Evolutionary conservation across 2,888 invertebrate species (phyloP).

Genomic region (Tricholauxania praeusta): DNA sequence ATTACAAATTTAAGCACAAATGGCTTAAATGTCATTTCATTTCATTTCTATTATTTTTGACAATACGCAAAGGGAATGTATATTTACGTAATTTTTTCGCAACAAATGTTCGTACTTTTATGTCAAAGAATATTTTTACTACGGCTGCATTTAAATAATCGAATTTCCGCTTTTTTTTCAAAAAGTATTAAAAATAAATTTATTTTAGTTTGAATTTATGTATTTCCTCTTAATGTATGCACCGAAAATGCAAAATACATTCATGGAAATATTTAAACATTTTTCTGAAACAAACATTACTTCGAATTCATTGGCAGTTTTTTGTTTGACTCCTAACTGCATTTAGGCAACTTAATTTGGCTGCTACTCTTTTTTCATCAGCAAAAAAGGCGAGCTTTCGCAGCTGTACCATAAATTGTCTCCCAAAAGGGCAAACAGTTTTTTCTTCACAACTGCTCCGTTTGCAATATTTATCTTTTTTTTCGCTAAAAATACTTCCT

Average conservation of each 20-base stretch:
- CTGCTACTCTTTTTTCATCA: neutral
- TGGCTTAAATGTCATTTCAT: neutral
- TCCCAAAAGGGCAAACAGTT: constrained; percentile 37
- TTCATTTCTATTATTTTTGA: neutral
- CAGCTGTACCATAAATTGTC: constrained; percentile 54
- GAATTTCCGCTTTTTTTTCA: neutral
- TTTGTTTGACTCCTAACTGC: too few species aligned
- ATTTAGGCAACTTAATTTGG: too few species aligned
- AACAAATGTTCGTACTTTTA: neutral
- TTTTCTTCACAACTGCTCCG: constrained; percentile 12
- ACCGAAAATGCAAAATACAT: neutral
- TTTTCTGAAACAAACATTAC: too few species aligned
- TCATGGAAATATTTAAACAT: neutral
- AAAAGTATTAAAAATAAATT: neutral
- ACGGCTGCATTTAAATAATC: neutral
- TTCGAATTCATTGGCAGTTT: too few species aligned
- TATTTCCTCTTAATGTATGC: neutral
- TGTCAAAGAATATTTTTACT: neutral
- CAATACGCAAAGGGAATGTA: too few species aligned
- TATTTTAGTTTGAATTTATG: constrained; percentile 3
- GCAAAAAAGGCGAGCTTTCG: neutral
- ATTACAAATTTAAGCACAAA: neutral
- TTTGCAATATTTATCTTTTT: constrained; percentile 34
- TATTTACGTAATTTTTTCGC: constrained; percentile 1
- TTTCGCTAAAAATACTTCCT: constrained; percentile 11